Evolutionary conservation across 1,140 invertebrate species (phyloP), one percentile per base, ranked within the genome.

Genomic region (Drosophila navojoa): DNA sequence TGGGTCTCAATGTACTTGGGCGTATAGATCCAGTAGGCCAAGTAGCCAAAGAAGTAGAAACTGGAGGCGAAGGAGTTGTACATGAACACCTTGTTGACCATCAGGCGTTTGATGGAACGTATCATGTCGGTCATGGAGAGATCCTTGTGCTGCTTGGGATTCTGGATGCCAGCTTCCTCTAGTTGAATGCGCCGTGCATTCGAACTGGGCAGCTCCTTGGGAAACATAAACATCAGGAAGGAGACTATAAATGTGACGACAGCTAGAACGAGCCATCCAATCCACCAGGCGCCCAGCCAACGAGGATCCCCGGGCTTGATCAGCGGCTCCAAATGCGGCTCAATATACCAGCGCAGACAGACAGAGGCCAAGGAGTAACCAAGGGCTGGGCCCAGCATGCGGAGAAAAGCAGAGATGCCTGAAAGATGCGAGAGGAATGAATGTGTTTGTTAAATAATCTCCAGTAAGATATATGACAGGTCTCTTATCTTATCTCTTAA

Each of bases 261-360:
- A 10, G 94, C 95, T 9, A 96, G 90, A 4, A 96, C 92, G 7
- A 96, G 93, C 96, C 94, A 97, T 13, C 96, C 96, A 15, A 96
- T 63, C 96, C 96, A 96, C 96, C 96, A 96, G 9, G 96, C 96
- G 2, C 96, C 96, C 15, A 96, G 76, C 96, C 96, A 96, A 72
- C 95, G 93, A 2, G 95, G 95, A 93, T 96, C 95, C 45, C 93
- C 92, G 5, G 93, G 94, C 3, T 91, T 93, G 9, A 96, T 96
- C 0, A 94, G 94, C 0, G 96, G 95, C 5, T 93, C 95, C 47
- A 96, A 85, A 4, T 92, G 92, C 1, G 95, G 95, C 29, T 94
- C 94, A 38, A 96, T 95, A 77, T 95, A 96, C 15, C 95, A 87
- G 72, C 95, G 95, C 0, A 96, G 91, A 52, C 94, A 94, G 44